Evolutionary conservation across 2,113 vertebrate genomes (phyloP).

Genomic region (Seriola rivoliana): DNA sequence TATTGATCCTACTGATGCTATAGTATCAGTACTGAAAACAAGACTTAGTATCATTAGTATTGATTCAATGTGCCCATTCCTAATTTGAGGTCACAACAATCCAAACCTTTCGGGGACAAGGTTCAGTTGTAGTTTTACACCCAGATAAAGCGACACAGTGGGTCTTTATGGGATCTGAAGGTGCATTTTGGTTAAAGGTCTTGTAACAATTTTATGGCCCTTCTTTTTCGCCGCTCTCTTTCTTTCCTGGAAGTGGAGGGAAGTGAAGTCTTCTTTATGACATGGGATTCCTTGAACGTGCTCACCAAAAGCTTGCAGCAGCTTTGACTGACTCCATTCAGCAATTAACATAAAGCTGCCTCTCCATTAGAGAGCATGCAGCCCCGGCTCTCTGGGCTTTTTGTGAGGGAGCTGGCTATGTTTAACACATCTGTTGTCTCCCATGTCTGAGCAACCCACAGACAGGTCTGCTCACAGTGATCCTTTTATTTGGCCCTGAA

Average conservation of each 20-base stretch:
- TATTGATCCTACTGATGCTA: background rate
- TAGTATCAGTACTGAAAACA: background rate
- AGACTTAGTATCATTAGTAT: background rate
- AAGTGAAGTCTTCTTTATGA: constrained; percentile 64
- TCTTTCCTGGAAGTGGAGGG: constrained; percentile 45
- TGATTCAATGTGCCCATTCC: background rate
- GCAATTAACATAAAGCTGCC: constrained; percentile 81
- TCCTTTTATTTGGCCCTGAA: constrained; percentile 84
- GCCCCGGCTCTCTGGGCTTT: constrained; percentile 39
- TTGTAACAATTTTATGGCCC: constrained; percentile 51
- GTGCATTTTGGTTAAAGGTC: constrained; percentile 30
- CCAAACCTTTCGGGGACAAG: background rate
- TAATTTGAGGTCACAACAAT: background rate
- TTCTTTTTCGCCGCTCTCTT: constrained; percentile 36
- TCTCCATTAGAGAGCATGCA: constrained; percentile 59
- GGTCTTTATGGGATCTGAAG: constrained; percentile 20
- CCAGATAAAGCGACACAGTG: constrained; percentile 11
- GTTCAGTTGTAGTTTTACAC: constrained; percentile 5
- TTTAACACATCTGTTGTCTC: constrained; percentile 89
- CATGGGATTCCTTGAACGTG: constrained; percentile 33
- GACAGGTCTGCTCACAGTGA: constrained; percentile 81
- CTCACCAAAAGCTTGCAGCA: constrained; percentile 44
- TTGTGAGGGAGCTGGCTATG: constrained; percentile 63
- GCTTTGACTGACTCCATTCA: constrained; percentile 69
- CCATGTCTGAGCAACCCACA: constrained; percentile 79